Conservation (phyloP, 2,113 vertebrate genomes). For the Apodemus speciosus region DNA sequence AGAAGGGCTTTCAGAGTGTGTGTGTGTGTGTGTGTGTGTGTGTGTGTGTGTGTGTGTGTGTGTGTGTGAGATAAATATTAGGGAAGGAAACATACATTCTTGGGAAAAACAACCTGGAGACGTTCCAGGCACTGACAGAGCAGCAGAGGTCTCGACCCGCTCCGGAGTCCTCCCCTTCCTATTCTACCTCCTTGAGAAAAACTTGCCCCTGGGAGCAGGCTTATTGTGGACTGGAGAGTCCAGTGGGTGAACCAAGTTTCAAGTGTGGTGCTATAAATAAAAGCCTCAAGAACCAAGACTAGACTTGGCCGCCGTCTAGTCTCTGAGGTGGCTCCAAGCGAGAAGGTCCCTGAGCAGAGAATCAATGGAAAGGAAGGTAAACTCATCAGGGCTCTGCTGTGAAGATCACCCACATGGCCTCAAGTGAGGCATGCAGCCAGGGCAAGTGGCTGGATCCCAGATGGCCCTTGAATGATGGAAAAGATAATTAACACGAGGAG, state of each 20-base stretch:
- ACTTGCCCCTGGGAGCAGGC: background rate
- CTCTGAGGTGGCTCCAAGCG: background rate
- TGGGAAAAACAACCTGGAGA: background rate
- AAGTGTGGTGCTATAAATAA: background rate
- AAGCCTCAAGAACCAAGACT: background rate
- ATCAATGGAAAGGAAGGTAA: background rate
- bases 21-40: background rate
- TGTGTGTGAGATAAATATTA: constrained; percentile 11
- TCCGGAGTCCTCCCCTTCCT: background rate
- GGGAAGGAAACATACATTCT: background rate
- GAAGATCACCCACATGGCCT: background rate
- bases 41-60: background rate
- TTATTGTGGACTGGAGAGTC: background rate
- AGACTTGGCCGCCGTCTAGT: background rate
- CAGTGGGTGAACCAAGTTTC: background rate
- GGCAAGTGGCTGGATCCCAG: background rate
- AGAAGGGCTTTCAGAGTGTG: background rate
- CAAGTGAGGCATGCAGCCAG: background rate
- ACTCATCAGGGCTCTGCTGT: background rate
- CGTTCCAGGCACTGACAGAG: constrained; percentile 38
- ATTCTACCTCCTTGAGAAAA: background rate
- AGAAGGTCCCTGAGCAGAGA: background rate
- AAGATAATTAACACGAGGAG: background rate
- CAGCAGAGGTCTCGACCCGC: background rate
- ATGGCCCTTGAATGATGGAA: background rate